These are phyloP conservation scores for Zosterops pallidus DNA, from an alignment of 2,113 vertebrate species.

Conservation along the genomic window DNA sequence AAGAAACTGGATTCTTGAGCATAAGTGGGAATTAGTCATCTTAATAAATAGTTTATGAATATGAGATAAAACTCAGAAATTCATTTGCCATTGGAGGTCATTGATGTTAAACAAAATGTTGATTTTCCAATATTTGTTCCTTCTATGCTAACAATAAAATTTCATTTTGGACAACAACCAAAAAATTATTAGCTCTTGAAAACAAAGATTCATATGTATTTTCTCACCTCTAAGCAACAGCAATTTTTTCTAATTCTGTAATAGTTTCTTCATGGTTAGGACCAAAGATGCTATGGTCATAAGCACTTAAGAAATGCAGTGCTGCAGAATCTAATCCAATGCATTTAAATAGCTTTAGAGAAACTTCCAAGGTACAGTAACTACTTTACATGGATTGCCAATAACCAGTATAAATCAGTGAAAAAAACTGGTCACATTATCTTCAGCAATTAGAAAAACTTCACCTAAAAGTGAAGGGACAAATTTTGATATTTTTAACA, in stretches of 20 bases:
- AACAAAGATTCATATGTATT: background rate
- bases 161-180: background rate
- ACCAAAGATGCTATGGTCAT: background rate
- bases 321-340: background rate
- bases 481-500: background rate
- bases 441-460: background rate
- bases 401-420: background rate
- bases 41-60: background rate
- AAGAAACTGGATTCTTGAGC: background rate
- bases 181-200: background rate
- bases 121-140: background rate
- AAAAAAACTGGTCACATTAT: background rate
- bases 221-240: background rate
- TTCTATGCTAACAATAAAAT: background rate
- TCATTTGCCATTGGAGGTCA: background rate
- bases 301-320: background rate
- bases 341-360: background rate
- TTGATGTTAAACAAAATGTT: background rate
- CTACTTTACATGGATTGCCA: background rate
- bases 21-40: background rate
- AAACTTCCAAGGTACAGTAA: background rate
- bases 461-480: background rate
- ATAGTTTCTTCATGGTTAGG: background rate
- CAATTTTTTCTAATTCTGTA: background rate
- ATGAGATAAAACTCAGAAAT: background rate